Evolutionary conservation across 2,888 invertebrate genomes (phyloP).

Genomic region (Leptinotarsa peninsularis): DNA sequence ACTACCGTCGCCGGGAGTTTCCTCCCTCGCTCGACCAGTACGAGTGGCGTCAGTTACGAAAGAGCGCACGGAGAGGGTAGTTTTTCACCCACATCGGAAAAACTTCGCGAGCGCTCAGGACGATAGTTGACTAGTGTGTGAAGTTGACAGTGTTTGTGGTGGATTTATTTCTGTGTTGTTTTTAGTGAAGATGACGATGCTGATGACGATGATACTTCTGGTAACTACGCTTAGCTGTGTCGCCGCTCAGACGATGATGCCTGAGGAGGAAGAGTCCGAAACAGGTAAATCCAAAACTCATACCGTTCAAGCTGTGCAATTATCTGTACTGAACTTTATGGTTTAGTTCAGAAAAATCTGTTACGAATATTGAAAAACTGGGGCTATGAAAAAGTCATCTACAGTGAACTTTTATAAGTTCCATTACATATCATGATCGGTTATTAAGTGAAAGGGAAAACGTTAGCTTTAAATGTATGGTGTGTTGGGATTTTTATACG

Average conservation of each 20-base stretch:
- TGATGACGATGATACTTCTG: constrained; percentile 40
- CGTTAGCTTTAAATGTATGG: too few relatives aligned
- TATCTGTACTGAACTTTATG: too few relatives aligned
- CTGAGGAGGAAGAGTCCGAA: constrained; percentile 55
- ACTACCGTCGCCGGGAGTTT: constrained; percentile 54
- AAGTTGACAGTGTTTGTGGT: neutral
- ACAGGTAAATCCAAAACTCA: constrained; percentile 47
- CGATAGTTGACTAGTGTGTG: neutral
- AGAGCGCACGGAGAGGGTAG: constrained; percentile 57
- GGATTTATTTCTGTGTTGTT: neutral
- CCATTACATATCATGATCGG: too few relatives aligned
- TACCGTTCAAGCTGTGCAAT: too few relatives aligned
- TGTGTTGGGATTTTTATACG: too few relatives aligned
- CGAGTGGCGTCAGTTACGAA: constrained; percentile 64
- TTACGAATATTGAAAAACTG: too few relatives aligned
- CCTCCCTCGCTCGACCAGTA: constrained; percentile 61
- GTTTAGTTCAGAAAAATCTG: too few relatives aligned
- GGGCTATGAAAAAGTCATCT: too few relatives aligned
- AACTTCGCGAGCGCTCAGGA: constrained; percentile 32
- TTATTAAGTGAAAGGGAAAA: too few relatives aligned
- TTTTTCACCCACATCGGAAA: constrained; percentile 46
- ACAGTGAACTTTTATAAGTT: too few relatives aligned
- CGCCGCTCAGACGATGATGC: constrained; percentile 55
- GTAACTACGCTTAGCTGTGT: constrained; percentile 43
- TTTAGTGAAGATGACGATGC: constrained; percentile 29